Evolutionary conservation across 2,113 vertebrate genomes (phyloP), one percentile per base, ranked within the genome.

Genomic region (Eonycteris spelaea): DNA sequence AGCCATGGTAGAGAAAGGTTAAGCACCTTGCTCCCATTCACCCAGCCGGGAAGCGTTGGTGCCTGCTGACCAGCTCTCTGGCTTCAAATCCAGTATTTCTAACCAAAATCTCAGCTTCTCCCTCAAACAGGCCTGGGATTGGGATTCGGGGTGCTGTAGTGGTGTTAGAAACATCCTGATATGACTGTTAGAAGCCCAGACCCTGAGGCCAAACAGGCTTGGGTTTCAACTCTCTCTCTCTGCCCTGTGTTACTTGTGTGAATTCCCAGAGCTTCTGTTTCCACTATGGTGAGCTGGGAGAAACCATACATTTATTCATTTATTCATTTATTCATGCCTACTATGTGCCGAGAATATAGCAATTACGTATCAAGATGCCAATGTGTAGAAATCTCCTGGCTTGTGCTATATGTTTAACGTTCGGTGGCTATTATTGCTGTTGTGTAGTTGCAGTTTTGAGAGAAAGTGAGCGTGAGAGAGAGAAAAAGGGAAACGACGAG

Each of bases 151-250:
- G n/a, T 80, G 45, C 38, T 6, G 4, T 43, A 45, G 22, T 75
- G 59, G 33, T 75, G 53, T 86, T 75, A 92, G 35, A 96, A 92
- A 19, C 33, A 38, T 91, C 43, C 59, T 73, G 40, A 70, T 83
- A 24, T 13, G 63, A 40, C 28, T 71, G 14, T 63, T 68, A 33
- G 43, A n/a, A 92, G 10, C 12, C 26, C 30, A 14, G 7, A 33
- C 26, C 92, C 57, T 94, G 70, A 84, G 35, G 21, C 75, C 30
- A 90, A 79, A 85, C 45, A 87, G 63, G n/a, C 45, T 80, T 95
- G 51, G 6, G 16, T 92, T 96, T 87, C 35, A 68, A n/a, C 85
- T 95, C 51, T 92, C 26, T 45, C 45, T 40, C 65, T 74, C 51
- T 92, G 26, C 59, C 16, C 48, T 43, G 93, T 51, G 53, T 75